Conservation (phyloP, 2,888 invertebrate species). For the Thumatha senex region DNA sequence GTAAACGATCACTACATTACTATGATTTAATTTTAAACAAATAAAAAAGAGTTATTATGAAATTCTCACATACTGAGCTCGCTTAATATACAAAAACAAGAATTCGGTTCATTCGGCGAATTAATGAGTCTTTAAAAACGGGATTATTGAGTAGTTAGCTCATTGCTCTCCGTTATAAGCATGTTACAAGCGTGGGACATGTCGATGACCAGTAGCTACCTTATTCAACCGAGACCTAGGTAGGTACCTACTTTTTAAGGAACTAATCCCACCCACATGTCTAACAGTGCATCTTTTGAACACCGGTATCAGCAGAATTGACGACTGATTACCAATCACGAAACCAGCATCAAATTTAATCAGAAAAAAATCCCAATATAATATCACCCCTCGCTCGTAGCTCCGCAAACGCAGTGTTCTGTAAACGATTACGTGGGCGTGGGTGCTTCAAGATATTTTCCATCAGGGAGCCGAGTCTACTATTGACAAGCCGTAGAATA, state of each 20-base stretch:
- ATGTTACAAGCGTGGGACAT: constrained; percentile 13
- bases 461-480: too few relatives aligned
- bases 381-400: too few relatives aligned
- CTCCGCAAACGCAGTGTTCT: too few relatives aligned
- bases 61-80: constrained; percentile 12
- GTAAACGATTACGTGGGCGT: too few relatives aligned
- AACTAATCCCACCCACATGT: too few relatives aligned
- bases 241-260: not conserved
- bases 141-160: constrained; percentile 28
- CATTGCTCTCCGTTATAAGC: constrained; percentile 21
- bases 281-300: too few relatives aligned
- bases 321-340: too few relatives aligned
- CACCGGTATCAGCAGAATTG: too few relatives aligned
- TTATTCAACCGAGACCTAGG: not conserved
- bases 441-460: too few relatives aligned
- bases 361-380: too few relatives aligned
- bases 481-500: too few relatives aligned
- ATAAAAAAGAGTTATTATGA: constrained; percentile 1
- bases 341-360: too few relatives aligned
- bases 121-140: constrained; percentile 23
- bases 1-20: constrained; percentile 1
- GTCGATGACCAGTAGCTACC: constrained; percentile 15
- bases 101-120: constrained; percentile 16
- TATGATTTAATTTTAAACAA: constrained; percentile 5
- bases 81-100: constrained; percentile 6